Conservation (phyloP, 1,140 invertebrate genomes). For the Achatina immaculata region DNA sequence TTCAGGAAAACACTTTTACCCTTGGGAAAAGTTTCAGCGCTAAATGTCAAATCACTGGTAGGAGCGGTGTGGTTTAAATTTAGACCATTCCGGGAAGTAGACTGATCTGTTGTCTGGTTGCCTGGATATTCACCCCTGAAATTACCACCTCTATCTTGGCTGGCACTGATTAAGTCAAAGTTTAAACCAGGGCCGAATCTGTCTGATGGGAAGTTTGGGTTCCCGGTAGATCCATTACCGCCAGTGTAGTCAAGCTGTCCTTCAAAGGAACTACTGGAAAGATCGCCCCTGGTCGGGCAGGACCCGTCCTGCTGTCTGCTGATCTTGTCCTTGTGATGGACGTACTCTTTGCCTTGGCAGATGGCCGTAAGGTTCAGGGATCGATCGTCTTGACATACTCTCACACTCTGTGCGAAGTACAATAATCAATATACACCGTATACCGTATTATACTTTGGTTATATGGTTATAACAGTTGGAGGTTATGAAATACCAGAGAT, state of each 20-base stretch:
- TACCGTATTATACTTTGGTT: too few relatives aligned
- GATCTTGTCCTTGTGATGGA: background rate
- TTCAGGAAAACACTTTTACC: too few relatives aligned
- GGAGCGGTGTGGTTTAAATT: background rate
- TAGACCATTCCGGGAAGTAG: background rate
- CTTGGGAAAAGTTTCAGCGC: too few relatives aligned
- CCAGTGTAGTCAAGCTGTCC: background rate
- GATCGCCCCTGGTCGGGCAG: background rate
- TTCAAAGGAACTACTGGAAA: background rate
- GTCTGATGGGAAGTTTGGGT: background rate
- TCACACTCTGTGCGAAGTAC: background rate
- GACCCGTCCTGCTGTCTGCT: background rate
- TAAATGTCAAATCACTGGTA: too few relatives aligned
- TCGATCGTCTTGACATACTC: background rate
- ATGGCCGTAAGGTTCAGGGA: background rate
- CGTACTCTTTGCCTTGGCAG: slow-evolving; percentile 16
- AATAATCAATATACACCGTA: too few relatives aligned
- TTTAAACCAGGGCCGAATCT: background rate
- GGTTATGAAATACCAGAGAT: too few relatives aligned
- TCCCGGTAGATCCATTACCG: background rate
- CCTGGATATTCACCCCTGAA: background rate
- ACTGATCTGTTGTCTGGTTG: background rate
- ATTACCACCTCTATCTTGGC: background rate
- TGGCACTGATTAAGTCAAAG: background rate
- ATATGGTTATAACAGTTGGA: too few relatives aligned